Evolutionary conservation across 2,113 vertebrate genomes (phyloP).

Genomic region (Microcebus lehilahytsara): DNA sequence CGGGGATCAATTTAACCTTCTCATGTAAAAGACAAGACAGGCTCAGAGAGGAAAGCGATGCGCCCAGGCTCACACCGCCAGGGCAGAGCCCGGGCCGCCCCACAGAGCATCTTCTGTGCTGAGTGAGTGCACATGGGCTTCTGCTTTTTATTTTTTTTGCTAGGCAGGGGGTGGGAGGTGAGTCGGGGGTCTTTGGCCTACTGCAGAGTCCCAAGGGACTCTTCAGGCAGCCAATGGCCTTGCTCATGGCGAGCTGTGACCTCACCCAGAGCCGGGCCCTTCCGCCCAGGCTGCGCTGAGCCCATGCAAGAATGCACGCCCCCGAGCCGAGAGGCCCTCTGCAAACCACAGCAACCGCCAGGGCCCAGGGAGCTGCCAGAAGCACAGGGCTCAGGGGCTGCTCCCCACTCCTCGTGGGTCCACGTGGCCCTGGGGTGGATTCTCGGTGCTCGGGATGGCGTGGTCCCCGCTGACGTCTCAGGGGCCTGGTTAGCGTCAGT

Average conservation of each 20-base stretch:
- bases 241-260: fast-evolving
- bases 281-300: fast-evolving
- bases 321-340: not conserved
- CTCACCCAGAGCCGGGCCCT: too few species aligned
- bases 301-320: fast-evolving
- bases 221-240: not conserved
- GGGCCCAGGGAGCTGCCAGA: not conserved
- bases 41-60: fast-evolving
- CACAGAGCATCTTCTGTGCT: not conserved
- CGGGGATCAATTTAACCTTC: not conserved
- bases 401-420: fast-evolving
- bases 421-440: fast-evolving
- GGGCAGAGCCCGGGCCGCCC: not conserved
- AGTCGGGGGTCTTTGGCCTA: fast-evolving
- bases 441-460: fast-evolving
- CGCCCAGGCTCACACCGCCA: too few species aligned
- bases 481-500: not conserved
- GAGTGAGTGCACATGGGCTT: fast-evolving
- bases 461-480: fast-evolving
- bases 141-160: not conserved
- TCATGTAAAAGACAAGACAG: not conserved
- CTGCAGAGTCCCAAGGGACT: not conserved
- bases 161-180: not conserved
- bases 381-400: not conserved
- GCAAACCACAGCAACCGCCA: fast-evolving